Evolutionary conservation across 2,797 vertebrate species (phyloP).

Genomic region (Centropyge bicolor): DNA sequence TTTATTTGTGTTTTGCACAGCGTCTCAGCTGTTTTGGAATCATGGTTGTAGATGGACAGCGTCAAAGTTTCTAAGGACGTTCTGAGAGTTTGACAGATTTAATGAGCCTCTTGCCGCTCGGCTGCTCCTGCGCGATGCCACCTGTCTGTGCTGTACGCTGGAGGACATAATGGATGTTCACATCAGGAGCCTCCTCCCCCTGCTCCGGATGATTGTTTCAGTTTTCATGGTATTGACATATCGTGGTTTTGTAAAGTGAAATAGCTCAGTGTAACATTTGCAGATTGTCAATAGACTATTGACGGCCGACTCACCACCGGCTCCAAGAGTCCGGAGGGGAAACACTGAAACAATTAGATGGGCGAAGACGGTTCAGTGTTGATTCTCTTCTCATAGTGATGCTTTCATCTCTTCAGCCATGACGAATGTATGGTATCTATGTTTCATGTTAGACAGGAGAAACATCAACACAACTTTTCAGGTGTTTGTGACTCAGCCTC

Average conservation of each 20-base stretch:
- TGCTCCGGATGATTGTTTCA: slow-evolving; percentile 14
- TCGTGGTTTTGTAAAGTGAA: slow-evolving; percentile 20
- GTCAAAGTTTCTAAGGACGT: background rate
- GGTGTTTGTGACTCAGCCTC: background rate
- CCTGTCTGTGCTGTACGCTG: slow-evolving; percentile 22
- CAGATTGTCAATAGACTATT: slow-evolving; percentile 23
- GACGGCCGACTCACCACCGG: slow-evolving; percentile 39
- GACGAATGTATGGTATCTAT: background rate
- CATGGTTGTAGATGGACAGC: background rate
- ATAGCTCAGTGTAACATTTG: slow-evolving; percentile 22
- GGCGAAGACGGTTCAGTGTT: slow-evolving; percentile 13
- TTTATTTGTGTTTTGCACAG: too few relatives aligned
- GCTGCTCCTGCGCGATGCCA: slow-evolving; percentile 20
- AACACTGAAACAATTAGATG: slow-evolving; percentile 17
- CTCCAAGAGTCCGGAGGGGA: slow-evolving; percentile 9
- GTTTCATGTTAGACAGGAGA: background rate
- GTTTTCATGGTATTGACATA: slow-evolving; percentile 22
- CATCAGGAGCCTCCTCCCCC: slow-evolving; percentile 15
- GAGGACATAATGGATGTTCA: slow-evolving; percentile 35
- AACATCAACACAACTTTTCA: background rate
- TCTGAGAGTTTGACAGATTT: background rate
- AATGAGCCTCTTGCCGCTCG: slow-evolving; percentile 6
- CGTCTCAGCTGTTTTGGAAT: too few relatives aligned
- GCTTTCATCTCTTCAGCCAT: slow-evolving; percentile 12
- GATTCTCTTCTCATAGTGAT: slow-evolving; percentile 3